Evolutionary conservation across 23 tunicate species (phyloP), one percentile per base, ranked within the genome.

Genomic region (Styela plicata): DNA sequence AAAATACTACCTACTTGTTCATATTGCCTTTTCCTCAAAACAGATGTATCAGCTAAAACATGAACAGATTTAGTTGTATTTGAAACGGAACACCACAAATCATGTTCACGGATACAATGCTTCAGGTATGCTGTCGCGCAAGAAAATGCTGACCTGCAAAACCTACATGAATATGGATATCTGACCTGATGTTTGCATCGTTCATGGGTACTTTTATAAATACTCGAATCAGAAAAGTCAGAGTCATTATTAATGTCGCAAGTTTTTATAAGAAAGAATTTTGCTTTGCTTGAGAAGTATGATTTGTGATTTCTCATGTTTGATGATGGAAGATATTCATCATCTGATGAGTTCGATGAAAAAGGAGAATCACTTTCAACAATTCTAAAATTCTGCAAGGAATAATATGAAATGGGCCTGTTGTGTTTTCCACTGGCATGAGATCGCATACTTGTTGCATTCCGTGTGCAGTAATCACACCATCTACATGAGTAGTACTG

Each of bases 151-250:
- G n/a, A 18, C 31, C 0, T 67, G 31, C 71, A 67, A 67, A 25
- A 1, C 22, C 31, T 67, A 67, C 71, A 67, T 25, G 31, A 16
- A 67, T 67, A 29, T 25, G 71, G 71, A 67, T 1, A 67, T 67
- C 71, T 1, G 24, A 25, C 1, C 18, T 27, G 71, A 67, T 67
- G 71, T 29, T 67, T 67, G 71, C 71, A 67, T 25, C 71, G 71
- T 19, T 18, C 31, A 24, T 67, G 71, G 24, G 71, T 67, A 24
- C 71, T 67, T 67, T 67, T 29, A 67, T 67, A 67, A 29, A 1
- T 24, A 16, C 22, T 24, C 24, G 30, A 25, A 24, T 67, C 71
- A 27, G 71, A 67, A 1, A 27, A 67, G 22, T 67, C 71, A 1
- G 71, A 67, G 31, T 67, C 71, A 25, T 17, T 25, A 25, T 67